phyloP scores from a whole-genome alignment of 2,888 invertebrate genomes.

The Rhagophthalmus giganteus region DNA sequence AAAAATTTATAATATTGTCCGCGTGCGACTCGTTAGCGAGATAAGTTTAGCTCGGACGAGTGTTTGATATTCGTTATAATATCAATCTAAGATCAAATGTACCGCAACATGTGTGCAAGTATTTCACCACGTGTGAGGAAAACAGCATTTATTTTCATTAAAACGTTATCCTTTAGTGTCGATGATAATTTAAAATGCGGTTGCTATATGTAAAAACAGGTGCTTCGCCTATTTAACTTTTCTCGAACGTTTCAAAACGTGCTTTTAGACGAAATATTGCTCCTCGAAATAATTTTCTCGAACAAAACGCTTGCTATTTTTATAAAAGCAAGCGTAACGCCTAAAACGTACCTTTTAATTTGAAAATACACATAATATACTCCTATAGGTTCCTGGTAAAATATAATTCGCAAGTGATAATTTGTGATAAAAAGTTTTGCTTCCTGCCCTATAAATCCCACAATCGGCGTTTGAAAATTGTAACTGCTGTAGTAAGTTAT shows the following conservation, averaged over 20 bases:
- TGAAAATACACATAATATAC: too few species aligned
- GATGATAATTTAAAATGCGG: conserved; percentile 32
- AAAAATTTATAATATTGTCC: conserved; percentile 36
- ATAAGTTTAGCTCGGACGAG: conserved; percentile 35
- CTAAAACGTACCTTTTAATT: too few species aligned
- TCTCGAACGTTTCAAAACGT: not conserved
- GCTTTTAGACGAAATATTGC: not conserved
- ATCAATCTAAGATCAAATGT: conserved; percentile 44
- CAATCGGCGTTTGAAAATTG: too few species aligned
- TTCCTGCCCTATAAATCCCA: too few species aligned
- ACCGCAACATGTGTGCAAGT: conserved; percentile 37
- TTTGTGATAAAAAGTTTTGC: too few species aligned
- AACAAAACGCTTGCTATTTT: too few species aligned
- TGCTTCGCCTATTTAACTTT: conserved; percentile 19
- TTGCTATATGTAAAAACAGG: conserved; percentile 14
- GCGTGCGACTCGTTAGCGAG: conserved; percentile 38
- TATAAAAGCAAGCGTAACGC: too few species aligned
- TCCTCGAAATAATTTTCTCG: too few species aligned
- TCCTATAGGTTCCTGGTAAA: too few species aligned
- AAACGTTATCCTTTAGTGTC: conserved; percentile 40
- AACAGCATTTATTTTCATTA: conserved; percentile 43
- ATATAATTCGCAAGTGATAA: too few species aligned
- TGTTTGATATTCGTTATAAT: conserved; percentile 41
- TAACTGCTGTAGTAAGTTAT: too few species aligned
- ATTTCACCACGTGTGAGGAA: conserved; percentile 44